Evolutionary conservation across 2,113 vertebrate species (phyloP).

Genomic region (Zosterops japonicus): DNA sequence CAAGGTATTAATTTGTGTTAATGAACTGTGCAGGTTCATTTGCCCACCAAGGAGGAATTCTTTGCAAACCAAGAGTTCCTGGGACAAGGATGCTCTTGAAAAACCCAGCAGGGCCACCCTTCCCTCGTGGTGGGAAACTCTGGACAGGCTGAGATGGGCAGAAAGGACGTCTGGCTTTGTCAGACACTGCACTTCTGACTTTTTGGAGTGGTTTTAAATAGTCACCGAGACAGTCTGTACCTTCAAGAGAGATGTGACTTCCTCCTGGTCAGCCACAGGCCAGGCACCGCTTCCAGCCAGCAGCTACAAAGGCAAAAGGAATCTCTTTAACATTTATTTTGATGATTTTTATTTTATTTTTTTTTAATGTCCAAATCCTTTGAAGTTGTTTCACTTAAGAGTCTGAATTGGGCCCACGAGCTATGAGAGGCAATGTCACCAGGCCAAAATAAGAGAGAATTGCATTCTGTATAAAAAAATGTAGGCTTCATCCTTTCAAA

Average conservation of each 20-base stretch:
- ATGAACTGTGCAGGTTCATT: accelerated
- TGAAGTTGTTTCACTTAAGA: not conserved
- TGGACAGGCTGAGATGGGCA: not conserved
- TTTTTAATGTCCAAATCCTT: not conserved
- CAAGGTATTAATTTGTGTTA: accelerated
- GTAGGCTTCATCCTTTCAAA: not conserved
- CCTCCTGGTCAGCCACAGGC: not conserved
- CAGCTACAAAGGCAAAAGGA: not conserved
- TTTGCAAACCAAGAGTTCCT: not conserved
- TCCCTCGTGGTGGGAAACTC: accelerated
- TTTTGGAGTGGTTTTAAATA: not conserved
- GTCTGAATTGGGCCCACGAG: not conserved
- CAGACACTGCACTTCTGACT: not conserved
- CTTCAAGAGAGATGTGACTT: not conserved
- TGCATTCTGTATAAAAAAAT: not conserved
- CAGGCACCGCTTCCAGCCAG: not conserved
- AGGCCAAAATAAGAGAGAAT: not conserved
- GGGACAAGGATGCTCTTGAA: not conserved
- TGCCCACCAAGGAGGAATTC: not conserved
- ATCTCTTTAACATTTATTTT: not conserved
- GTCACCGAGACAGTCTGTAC: not conserved
- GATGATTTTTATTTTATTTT: not conserved
- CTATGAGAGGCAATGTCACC: not conserved
- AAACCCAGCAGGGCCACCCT: not conserved
- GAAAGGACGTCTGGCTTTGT: not conserved